A percentile compares a stretch with the other conserved stretches of the same genome.
phyloP scores from a whole-genome alignment of 2,888 invertebrate genomes.

The Philaethria dido region DNA sequence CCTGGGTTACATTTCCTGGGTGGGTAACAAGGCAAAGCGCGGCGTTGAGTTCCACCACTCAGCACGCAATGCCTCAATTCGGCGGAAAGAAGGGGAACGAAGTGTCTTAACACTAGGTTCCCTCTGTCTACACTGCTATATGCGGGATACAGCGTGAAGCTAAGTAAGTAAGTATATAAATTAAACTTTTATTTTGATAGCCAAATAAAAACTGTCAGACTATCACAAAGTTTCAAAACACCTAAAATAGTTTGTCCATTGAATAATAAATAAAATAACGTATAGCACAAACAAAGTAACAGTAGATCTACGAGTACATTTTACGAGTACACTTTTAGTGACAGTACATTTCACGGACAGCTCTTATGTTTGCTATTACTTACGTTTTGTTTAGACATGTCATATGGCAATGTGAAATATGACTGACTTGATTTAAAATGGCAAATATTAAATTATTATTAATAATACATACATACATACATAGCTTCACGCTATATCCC shows the following conservation, averaged over 20 bases:
- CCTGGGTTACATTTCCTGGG: too few relatives aligned
- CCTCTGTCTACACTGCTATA: too few relatives aligned
- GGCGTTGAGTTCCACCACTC: too few relatives aligned
- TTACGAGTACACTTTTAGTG: conserved; percentile 14
- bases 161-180: too few relatives aligned
- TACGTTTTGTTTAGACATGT: conserved; percentile 2
- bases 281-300: not conserved
- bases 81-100: too few relatives aligned
- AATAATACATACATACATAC: too few relatives aligned
- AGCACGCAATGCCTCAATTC: too few relatives aligned
- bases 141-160: too few relatives aligned
- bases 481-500: too few relatives aligned
- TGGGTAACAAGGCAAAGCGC: too few relatives aligned
- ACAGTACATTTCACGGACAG: conserved; percentile 11
- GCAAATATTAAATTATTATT: too few relatives aligned
- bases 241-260: not conserved
- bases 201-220: not conserved
- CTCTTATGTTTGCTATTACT: conserved; percentile 11
- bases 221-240: not conserved
- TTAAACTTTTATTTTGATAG: not conserved
- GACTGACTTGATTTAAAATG: not conserved
- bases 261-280: not conserved
- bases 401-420: conserved; percentile 1
- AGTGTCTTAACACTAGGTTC: too few relatives aligned
- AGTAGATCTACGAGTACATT: not conserved